phyloP scores from a whole-genome alignment of 1,140 invertebrate genomes.

The Coptotermes formosanus region DNA sequence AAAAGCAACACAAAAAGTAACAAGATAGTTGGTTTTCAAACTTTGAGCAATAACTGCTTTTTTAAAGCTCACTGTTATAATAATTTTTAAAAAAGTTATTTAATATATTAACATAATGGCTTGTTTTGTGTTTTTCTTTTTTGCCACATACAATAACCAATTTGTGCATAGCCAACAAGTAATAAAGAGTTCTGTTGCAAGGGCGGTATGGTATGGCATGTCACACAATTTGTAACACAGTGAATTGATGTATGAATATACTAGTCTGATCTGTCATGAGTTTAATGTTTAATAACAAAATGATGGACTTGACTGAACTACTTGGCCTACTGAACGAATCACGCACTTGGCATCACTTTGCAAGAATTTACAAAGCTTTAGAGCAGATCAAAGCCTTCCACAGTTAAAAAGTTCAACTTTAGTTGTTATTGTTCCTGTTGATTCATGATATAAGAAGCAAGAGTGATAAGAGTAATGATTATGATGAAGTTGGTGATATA shows the following conservation, averaged over 20 bases:
- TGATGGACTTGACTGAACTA: constrained; percentile 16
- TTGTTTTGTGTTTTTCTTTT: neutral
- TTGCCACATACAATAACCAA: constrained; percentile 28
- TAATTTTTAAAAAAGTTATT: constrained; percentile 21
- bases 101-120: constrained; percentile 26
- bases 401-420: constrained; percentile 5
- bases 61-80: constrained; percentile 24
- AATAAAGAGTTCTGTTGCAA: constrained; percentile 3
- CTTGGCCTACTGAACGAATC: constrained; percentile 21
- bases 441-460: constrained; percentile 13
- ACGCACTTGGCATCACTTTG: constrained; percentile 24
- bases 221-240: constrained; percentile 17
- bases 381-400: constrained; percentile 28
- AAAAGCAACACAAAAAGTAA: constrained; percentile 27
- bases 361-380: constrained; percentile 27
- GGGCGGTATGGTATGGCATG: neutral
- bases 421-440: neutral
- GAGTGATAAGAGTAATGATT: neutral
- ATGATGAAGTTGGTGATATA: neutral
- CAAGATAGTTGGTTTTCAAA: constrained; percentile 27
- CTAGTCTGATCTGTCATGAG: constrained; percentile 17
- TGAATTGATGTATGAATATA: constrained; percentile 23
- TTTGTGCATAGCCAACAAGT: constrained; percentile 24
- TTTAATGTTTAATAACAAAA: constrained; percentile 17
- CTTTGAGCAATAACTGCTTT: constrained; percentile 29